Base-by-base conservation (phyloP, 2,888 invertebrate genomes). In the Andrena minutula region DNA sequence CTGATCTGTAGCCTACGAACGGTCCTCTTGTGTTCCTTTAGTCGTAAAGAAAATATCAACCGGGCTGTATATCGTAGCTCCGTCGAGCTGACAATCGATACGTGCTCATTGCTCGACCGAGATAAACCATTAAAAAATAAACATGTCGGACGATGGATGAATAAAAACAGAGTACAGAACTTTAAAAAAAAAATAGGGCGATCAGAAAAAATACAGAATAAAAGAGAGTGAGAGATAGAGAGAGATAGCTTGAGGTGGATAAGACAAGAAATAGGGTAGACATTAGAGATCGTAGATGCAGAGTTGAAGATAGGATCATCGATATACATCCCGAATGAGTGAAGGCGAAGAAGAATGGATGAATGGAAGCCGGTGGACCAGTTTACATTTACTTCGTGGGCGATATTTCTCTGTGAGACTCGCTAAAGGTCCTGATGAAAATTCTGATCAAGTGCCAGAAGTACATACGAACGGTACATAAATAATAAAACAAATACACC, bases 301-400 rank as follows among this genome's bases (percentile, higher is more conserved):
- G 66, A 82, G 64, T 63, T 66, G 77, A 75, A 77, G 84, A 85
- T 73, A 83, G 86, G 86, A 89, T 90, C 87, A 88, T 89, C 92
- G 93, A 93, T 93, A 92, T 93, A 93, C 92, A 93, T 90, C 93
- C 93, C 92, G 90, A 89, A 88, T 91, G 86, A 90, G 84, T 82
- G 79, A 73, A 77, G 68, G 53, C 66, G 76, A 63, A 69, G 47
- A 80, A 75, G 58, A 71, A n/a, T 73, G 35, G 63, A 84, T 61
- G 60, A 81, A 41, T 53, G 66, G 56, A 32, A 49, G 72, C 75
- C 81, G 82, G 69, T 76, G 35, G 41, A 58, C 32, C 60, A 51
- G 72, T 80, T 78, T 49, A 72, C 80, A n/a, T 80, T 56, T 78
- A 8, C 26, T 28, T 20, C 8, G 0, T 10, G 8, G 23, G 56